Percentiles rank a stretch among this genome's conserved stretches.
These are phyloP conservation scores for Pristionchus japonicus DNA, from an alignment of 2,888 invertebrate species.

Conservation along the genomic window DNA sequence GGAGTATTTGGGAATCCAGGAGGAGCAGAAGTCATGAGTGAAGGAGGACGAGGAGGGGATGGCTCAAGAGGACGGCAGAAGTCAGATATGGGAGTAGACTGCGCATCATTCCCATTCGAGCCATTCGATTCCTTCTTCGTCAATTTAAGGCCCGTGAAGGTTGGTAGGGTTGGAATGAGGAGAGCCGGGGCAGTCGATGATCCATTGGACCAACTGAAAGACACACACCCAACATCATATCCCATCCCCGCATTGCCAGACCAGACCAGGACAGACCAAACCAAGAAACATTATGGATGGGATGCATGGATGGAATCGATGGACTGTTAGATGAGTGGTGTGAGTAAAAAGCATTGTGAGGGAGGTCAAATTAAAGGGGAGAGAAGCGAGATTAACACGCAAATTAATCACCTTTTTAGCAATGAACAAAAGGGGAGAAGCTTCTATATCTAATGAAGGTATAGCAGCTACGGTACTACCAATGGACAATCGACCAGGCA, in stretches of 20 bases:
- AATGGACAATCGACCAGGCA: neutral
- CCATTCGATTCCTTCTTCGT: no score
- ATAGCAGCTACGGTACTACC: neutral
- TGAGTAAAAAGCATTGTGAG: neutral
- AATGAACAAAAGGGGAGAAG: neutral
- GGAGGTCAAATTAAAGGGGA: neutral
- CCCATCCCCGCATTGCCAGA: neutral
- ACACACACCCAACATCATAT: neutral
- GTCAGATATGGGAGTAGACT: neutral
- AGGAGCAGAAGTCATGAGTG: neutral
- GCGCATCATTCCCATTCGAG: neutral
- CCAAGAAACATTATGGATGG: neutral
- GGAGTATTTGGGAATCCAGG: neutral
- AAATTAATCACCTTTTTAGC: neutral
- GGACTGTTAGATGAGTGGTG: neutral
- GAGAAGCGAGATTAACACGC: neutral
- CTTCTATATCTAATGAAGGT: neutral
- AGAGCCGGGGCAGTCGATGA: neutral
- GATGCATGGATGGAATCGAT: neutral
- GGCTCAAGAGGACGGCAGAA: no score
- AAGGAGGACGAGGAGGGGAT: neutral
- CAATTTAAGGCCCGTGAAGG: no score
- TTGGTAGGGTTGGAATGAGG: no score
- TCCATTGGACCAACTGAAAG: conserved; percentile 36
- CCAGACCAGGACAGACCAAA: neutral